A percentile compares a stretch with the other conserved stretches of the same genome.
phyloP scores from a whole-genome alignment of 2,113 vertebrate species.

The Macquaria australasica region DNA sequence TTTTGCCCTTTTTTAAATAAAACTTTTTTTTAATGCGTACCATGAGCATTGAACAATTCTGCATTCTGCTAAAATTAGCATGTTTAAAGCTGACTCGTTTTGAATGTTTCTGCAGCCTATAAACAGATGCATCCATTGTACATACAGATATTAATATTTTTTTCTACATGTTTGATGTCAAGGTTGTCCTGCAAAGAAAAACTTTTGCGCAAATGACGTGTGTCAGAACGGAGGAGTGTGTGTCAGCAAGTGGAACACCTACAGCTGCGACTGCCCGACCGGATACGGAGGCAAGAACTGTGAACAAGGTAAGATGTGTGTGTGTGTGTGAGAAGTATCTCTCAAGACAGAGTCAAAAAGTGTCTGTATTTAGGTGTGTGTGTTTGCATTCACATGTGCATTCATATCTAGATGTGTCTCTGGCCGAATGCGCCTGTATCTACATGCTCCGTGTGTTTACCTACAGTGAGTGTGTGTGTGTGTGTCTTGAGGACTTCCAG shows the following conservation, averaged over 20 bases:
- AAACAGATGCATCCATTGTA: background rate
- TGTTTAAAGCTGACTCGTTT: too few relatives aligned
- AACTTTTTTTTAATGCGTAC: background rate
- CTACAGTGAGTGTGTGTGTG: background rate
- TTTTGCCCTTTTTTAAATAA: background rate
- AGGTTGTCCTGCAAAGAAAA: slow-evolving; percentile 92
- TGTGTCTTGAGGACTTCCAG: slow-evolving; percentile 28
- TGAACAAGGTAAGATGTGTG: slow-evolving; percentile 89
- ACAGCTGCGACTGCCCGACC: slow-evolving; percentile 89
- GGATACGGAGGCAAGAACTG: slow-evolving; percentile 95
- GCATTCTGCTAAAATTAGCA: background rate
- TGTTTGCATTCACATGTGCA: background rate
- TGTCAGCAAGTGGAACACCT: slow-evolving; percentile 92
- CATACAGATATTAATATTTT: background rate
- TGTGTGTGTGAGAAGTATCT: background rate
- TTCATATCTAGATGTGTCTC: background rate
- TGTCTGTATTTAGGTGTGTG: background rate
- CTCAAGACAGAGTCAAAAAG: background rate
- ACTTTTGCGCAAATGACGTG: slow-evolving; percentile 87
- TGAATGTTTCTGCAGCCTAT: background rate
- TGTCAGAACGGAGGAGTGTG: slow-evolving; percentile 94
- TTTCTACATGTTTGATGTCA: slow-evolving; percentile 2
- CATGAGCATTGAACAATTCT: background rate
- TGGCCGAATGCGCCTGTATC: slow-evolving; percentile 8
- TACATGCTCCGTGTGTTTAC: slow-evolving; percentile 25